These are phyloP conservation scores for Coleophora flavipennella DNA, from an alignment of 2,888 invertebrate species.

Conservation along the genomic window DNA sequence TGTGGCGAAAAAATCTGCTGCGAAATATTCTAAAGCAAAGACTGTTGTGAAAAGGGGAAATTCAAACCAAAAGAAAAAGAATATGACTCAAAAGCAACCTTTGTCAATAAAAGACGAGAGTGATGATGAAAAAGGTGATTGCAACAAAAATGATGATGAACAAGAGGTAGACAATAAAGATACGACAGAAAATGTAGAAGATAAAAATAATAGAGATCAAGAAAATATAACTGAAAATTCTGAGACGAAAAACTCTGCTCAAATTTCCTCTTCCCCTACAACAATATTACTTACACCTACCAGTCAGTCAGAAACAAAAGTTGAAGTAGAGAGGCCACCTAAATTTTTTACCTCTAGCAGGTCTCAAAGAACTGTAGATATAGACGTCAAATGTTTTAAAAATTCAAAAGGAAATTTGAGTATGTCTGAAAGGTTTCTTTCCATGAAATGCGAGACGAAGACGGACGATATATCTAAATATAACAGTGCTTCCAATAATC, in stretches of 20 bases:
- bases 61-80: constrained; percentile 37
- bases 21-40: constrained; percentile 44
- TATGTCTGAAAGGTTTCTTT: constrained; percentile 56
- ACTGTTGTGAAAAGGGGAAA: constrained; percentile 37
- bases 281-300: constrained; percentile 4
- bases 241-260: constrained; percentile 4
- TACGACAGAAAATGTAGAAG: not conserved
- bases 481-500: constrained; percentile 40
- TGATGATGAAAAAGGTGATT: constrained; percentile 14
- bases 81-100: constrained; percentile 20
- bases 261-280: too few species aligned
- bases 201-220: constrained; percentile 15
- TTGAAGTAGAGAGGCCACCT: constrained; percentile 55
- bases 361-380: constrained; percentile 57
- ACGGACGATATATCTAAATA: constrained; percentile 42
- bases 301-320: constrained; percentile 38
- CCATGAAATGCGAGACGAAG: constrained; percentile 54
- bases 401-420: constrained; percentile 61
- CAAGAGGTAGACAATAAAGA: constrained; percentile 6
- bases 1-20: constrained; percentile 33
- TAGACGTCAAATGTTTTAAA: constrained; percentile 62
- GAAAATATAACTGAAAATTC: constrained; percentile 16
- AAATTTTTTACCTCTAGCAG: constrained; percentile 62
- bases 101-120: constrained; percentile 8
- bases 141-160: constrained; percentile 11